These are phyloP conservation scores for Drosophila melanica DNA, from an alignment of 1,140 invertebrate species.

Conservation along the genomic window DNA sequence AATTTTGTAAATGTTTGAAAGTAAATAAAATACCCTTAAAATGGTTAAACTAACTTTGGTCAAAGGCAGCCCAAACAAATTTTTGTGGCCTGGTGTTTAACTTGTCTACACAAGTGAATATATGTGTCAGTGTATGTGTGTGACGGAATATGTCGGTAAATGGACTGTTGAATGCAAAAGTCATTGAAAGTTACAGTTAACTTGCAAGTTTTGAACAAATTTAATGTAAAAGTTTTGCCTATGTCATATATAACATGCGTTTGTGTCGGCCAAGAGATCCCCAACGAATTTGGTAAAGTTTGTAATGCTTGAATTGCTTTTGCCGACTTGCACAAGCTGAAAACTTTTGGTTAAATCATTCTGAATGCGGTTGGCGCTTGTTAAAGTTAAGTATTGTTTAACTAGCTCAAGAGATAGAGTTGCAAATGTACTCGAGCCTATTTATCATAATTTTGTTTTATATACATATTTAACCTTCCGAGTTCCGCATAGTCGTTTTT, in stretches of 20 bases:
- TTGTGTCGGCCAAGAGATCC: slow-evolving; percentile 27
- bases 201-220: slow-evolving; percentile 60
- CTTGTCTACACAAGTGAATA: slow-evolving; percentile 14
- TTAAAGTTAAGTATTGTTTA: slow-evolving; percentile 42
- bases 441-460: no score
- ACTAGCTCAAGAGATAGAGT: slow-evolving; percentile 5
- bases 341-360: slow-evolving; percentile 36
- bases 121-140: slow-evolving; percentile 11
- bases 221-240: slow-evolving; percentile 52
- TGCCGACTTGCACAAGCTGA: slow-evolving; percentile 31
- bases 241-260: slow-evolving; percentile 51
- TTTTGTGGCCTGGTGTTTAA: slow-evolving; percentile 32
- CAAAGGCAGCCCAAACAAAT: slow-evolving; percentile 35
- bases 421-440: no score
- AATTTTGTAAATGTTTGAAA: slow-evolving; percentile 17
- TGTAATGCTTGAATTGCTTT: slow-evolving; percentile 55
- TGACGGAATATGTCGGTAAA: slow-evolving; percentile 31
- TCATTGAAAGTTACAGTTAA: slow-evolving; percentile 71
- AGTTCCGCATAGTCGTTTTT: no score
- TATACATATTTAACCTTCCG: no score
- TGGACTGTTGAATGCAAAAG: slow-evolving; percentile 67
- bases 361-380: slow-evolving; percentile 12
- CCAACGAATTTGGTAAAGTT: slow-evolving; percentile 34
- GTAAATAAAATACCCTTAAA: slow-evolving; percentile 24
- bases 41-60: slow-evolving; percentile 33